These are phyloP conservation scores for Myripristis murdjan DNA, from an alignment of 2,797 vertebrate species.

Conservation along the genomic window DNA sequence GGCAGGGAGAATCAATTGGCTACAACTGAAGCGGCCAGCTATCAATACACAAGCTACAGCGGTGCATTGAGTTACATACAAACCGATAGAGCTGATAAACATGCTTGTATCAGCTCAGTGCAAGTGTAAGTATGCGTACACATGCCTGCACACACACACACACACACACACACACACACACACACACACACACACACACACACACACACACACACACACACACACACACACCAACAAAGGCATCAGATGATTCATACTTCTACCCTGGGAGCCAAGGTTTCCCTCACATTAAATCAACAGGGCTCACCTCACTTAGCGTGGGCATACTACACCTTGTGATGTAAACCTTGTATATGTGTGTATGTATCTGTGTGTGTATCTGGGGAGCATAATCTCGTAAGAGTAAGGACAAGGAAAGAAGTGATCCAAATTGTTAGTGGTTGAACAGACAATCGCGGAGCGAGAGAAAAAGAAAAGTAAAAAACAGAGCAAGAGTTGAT, in stretches of 20 bases:
- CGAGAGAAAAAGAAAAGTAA: constrained; percentile 42
- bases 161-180: neutral
- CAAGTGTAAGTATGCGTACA: constrained; percentile 3
- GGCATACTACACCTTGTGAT: constrained; percentile 16
- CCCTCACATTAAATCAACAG: constrained; percentile 41
- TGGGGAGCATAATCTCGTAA: neutral
- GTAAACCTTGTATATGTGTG: neutral
- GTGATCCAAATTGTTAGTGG: constrained; percentile 39
- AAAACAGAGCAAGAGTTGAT: constrained; percentile 8
- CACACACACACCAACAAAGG: constrained; percentile 1
- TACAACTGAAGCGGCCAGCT: constrained; percentile 39
- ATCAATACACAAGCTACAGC: constrained; percentile 41
- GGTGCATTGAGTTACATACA: constrained; percentile 57
- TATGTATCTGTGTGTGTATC: constrained; percentile 8
- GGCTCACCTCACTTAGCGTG: constrained; percentile 48
- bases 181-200: neutral
- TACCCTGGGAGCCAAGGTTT: constrained; percentile 27
- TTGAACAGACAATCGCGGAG: constrained; percentile 38
- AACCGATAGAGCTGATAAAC: constrained; percentile 47
- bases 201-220: neutral
- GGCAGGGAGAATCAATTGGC: constrained; percentile 71
- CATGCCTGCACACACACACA: constrained; percentile 3
- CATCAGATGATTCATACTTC: constrained; percentile 49
- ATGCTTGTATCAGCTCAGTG: constrained; percentile 34
- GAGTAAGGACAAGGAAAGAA: constrained; percentile 27